phyloP scores from a whole-genome alignment of 2,888 invertebrate species.

The Rhingia campestris region DNA sequence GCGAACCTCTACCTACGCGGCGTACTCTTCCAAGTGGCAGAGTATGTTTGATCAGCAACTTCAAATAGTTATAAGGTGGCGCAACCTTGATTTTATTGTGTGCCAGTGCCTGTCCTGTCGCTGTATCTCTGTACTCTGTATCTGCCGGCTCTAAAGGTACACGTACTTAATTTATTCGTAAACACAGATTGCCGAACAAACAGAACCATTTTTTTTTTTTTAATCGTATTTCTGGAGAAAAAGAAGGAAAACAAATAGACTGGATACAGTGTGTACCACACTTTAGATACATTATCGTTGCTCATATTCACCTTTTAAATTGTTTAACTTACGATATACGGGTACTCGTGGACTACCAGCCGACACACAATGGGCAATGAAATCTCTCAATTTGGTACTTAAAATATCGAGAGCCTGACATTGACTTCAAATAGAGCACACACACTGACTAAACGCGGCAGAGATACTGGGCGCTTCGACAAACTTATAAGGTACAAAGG shows the following conservation, averaged over 20 bases:
- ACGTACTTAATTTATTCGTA: conserved; percentile 46
- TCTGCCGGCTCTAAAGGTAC: background rate
- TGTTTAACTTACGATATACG: conserved; percentile 39
- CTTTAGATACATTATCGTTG: conserved; percentile 51
- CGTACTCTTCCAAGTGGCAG: conserved; percentile 19
- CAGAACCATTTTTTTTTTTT: conserved; percentile 1
- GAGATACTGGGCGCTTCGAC: background rate
- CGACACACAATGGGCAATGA: conserved; percentile 32
- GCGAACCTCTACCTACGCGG: too few relatives aligned
- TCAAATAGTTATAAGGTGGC: conserved; percentile 3
- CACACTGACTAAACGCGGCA: background rate
- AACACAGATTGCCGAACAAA: conserved; percentile 43
- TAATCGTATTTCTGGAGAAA: background rate
- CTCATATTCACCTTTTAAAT: conserved; percentile 53
- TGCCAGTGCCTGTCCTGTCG: too few relatives aligned
- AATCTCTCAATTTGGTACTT: conserved; percentile 63
- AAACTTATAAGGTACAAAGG: conserved; percentile 39
- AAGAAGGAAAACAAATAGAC: background rate
- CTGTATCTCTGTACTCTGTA: conserved; percentile 18
- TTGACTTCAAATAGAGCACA: conserved; percentile 58
- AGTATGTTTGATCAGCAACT: conserved; percentile 29
- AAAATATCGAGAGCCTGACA: conserved; percentile 49
- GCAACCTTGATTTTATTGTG: conserved; percentile 39
- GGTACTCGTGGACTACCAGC: background rate
- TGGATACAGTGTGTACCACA: conserved; percentile 21